Percentiles rank a stretch among this genome's conserved stretches.
Conservation (phyloP, 2,797 vertebrate genomes). For the Acanthornis magna region DNA sequence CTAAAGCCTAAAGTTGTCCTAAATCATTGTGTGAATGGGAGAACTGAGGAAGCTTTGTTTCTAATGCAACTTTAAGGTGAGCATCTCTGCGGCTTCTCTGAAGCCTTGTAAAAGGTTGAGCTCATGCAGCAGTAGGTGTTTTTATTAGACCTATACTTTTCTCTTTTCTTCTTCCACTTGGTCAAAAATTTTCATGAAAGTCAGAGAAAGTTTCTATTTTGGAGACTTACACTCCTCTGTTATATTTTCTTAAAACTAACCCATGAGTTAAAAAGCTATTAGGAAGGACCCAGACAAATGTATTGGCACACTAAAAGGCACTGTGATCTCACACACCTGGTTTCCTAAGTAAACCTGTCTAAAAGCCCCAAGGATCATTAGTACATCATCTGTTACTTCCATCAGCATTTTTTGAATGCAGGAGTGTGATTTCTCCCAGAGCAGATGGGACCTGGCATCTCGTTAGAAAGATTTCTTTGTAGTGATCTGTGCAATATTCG, state of each 20-base stretch:
- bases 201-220: background rate
- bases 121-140: background rate
- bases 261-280: slow-evolving; percentile 6
- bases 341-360: slow-evolving; percentile 47
- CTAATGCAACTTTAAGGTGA: background rate
- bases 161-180: background rate
- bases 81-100: background rate
- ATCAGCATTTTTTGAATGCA: slow-evolving; percentile 39
- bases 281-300: slow-evolving; percentile 1
- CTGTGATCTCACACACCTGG: slow-evolving; percentile 28
- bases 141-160: background rate
- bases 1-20: background rate
- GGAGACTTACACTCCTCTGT: background rate
- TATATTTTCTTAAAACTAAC: slow-evolving; percentile 15
- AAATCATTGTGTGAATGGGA: background rate
- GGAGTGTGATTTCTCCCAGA: slow-evolving; percentile 22
- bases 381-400: slow-evolving; percentile 41
- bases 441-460: slow-evolving; percentile 28
- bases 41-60: background rate
- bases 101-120: background rate
- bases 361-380: slow-evolving; percentile 24
- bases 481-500: background rate
- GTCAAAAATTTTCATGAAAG: background rate
- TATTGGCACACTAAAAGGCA: slow-evolving; percentile 4
- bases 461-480: slow-evolving; percentile 27